phyloP scores from a whole-genome alignment of 2,113 vertebrate genomes.

The Jacana jacana region DNA sequence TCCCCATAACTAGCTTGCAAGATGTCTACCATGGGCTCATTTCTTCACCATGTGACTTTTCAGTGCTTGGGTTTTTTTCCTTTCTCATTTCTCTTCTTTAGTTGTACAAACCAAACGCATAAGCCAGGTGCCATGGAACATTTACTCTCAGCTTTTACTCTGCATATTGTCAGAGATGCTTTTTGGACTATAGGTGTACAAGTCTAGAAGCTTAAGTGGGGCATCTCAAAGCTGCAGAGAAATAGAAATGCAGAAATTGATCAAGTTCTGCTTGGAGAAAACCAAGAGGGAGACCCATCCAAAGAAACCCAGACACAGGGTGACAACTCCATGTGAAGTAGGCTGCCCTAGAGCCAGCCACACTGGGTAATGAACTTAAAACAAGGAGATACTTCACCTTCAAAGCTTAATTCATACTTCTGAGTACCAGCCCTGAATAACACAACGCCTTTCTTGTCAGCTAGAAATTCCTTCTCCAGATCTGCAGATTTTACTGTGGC shows the following conservation, averaged over 20 bases:
- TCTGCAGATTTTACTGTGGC: conserved; percentile 72
- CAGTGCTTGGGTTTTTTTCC: not conserved
- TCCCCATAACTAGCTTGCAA: not conserved
- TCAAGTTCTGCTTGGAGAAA: not conserved
- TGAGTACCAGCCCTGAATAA: conserved; percentile 76
- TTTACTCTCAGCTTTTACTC: not conserved
- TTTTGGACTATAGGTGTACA: not conserved
- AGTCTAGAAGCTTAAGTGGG: not conserved
- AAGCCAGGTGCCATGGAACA: not conserved
- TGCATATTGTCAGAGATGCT: not conserved
- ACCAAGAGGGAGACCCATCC: not conserved
- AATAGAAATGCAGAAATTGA: not conserved
- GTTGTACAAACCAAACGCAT: not conserved
- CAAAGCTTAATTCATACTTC: conserved; percentile 74
- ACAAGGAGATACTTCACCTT: conserved; percentile 67
- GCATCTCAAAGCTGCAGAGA: not conserved
- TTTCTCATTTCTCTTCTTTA: not conserved
- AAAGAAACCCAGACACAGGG: not conserved
- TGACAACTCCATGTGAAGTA: not conserved
- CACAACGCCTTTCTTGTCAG: conserved; percentile 40
- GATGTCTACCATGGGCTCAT: not conserved
- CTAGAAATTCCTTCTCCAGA: conserved; percentile 73
- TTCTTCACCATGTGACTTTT: not conserved
- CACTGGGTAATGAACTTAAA: not conserved
- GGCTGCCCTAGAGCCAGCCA: not conserved